Conservation (phyloP, 2,888 invertebrate species). For the Nipponacmea schrenckii region DNA sequence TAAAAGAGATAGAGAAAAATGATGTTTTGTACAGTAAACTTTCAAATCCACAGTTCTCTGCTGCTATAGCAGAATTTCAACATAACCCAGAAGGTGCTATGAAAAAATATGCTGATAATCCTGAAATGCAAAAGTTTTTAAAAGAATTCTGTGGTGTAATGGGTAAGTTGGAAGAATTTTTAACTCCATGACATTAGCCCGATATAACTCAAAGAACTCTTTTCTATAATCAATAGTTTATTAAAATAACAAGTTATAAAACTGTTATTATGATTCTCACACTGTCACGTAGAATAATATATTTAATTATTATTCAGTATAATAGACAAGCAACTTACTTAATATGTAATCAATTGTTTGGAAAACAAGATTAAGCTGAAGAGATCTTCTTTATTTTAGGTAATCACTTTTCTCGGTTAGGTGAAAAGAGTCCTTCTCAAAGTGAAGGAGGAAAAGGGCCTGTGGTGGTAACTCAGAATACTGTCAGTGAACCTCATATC, state of each 20-base stretch:
- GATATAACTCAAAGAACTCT: too few species aligned
- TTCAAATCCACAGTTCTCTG: slow-evolving; percentile 56
- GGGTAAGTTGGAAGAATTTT: slow-evolving; percentile 56
- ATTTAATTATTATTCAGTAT: too few species aligned
- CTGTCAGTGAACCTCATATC: neutral
- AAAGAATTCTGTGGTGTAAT: slow-evolving; percentile 60
- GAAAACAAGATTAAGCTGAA: neutral
- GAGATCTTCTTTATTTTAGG: slow-evolving; percentile 39
- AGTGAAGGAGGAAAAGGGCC: too few species aligned
- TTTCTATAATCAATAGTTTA: too few species aligned
- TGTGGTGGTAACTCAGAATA: too few species aligned
- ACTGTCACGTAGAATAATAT: too few species aligned
- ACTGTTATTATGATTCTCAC: too few species aligned
- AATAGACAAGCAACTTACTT: neutral
- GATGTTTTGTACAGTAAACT: slow-evolving; percentile 47
- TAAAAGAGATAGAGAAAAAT: slow-evolving; percentile 55
- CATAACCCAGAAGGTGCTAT: slow-evolving; percentile 58
- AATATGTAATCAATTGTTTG: neutral
- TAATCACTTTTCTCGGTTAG: slow-evolving; percentile 52
- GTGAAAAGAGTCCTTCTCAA: slow-evolving; percentile 18
- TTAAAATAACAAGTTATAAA: too few species aligned
- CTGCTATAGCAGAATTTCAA: slow-evolving; percentile 62
- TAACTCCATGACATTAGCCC: too few species aligned
- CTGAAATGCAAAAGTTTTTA: slow-evolving; percentile 59
- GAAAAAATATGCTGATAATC: slow-evolving; percentile 56